Percentiles rank a stretch among this genome's conserved stretches.
Conservation (phyloP, 2,888 invertebrate genomes). For the Cantharis rufa region DNA sequence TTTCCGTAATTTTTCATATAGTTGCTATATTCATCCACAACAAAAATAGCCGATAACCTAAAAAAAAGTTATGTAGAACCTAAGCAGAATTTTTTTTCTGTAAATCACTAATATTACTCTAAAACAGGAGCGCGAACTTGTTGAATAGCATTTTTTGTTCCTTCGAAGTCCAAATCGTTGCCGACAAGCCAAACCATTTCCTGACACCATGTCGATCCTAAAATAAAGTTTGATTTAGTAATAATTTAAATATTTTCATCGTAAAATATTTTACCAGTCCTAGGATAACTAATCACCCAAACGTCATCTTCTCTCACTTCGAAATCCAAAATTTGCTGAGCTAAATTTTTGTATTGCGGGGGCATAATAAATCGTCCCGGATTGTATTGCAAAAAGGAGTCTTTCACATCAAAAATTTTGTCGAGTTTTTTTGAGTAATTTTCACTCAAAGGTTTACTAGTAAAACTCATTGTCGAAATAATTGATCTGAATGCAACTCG, state of each 20-base stretch:
- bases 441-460: slow-evolving; percentile 30
- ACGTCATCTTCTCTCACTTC: slow-evolving; percentile 76
- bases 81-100: too few species aligned
- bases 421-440: slow-evolving; percentile 60
- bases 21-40: slow-evolving; percentile 33
- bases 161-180: slow-evolving; percentile 77
- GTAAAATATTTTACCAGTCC: slow-evolving; percentile 69
- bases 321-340: slow-evolving; percentile 71
- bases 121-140: slow-evolving; percentile 76
- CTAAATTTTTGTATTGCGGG: slow-evolving; percentile 68
- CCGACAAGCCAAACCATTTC: slow-evolving; percentile 92
- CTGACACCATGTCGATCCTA: slow-evolving; percentile 91
- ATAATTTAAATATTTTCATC: background rate
- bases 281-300: slow-evolving; percentile 86
- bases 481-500: slow-evolving; percentile 8
- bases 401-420: slow-evolving; percentile 68
- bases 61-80: slow-evolving; percentile 5
- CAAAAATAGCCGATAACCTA: slow-evolving; percentile 41
- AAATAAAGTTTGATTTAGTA: background rate
- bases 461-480: slow-evolving; percentile 29
- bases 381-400: slow-evolving; percentile 73
- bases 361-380: slow-evolving; percentile 75
- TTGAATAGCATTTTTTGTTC: slow-evolving; percentile 63
- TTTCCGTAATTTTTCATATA: slow-evolving; percentile 61
- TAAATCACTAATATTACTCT: slow-evolving; percentile 57